Percentiles rank a stretch among this genome's conserved stretches.
These are phyloP conservation scores for Stichopus chloronotus DNA, from an alignment of 35 echinoderm and acorn worm genomes.

Conservation along the genomic window DNA sequence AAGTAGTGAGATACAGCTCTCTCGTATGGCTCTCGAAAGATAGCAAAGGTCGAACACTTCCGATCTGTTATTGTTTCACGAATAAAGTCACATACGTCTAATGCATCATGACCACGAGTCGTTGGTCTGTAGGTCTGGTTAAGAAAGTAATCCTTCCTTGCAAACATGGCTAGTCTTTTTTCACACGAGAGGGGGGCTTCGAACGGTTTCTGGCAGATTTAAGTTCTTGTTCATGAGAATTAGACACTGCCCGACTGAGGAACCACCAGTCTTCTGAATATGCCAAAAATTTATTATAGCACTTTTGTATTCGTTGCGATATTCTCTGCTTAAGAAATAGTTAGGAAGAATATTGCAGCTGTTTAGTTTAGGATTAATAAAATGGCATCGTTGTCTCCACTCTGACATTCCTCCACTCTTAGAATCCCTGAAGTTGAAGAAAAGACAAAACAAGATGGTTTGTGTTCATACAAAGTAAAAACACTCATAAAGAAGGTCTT, in stretches of 20 bases:
- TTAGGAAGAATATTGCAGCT: neutral
- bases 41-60: conserved; percentile 6
- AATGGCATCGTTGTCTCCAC: neutral
- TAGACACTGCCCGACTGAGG: neutral
- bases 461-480: no score
- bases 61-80: neutral
- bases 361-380: neutral
- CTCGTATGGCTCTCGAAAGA: conserved; percentile 37
- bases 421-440: no score
- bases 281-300: neutral
- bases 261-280: conserved; percentile 2
- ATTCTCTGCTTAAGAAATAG: neutral
- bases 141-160: neutral
- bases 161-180: neutral
- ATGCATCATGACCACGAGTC: neutral
- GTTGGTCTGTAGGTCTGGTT: neutral
- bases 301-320: neutral
- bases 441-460: no score
- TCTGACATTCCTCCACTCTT: no score
- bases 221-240: neutral
- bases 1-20: conserved; percentile 12
- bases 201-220: neutral
- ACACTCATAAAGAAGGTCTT: no score
- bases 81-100: conserved; percentile 26
- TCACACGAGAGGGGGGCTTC: neutral